Conservation (phyloP, 2,113 vertebrate species). For the Pedetes capensis region DNA sequence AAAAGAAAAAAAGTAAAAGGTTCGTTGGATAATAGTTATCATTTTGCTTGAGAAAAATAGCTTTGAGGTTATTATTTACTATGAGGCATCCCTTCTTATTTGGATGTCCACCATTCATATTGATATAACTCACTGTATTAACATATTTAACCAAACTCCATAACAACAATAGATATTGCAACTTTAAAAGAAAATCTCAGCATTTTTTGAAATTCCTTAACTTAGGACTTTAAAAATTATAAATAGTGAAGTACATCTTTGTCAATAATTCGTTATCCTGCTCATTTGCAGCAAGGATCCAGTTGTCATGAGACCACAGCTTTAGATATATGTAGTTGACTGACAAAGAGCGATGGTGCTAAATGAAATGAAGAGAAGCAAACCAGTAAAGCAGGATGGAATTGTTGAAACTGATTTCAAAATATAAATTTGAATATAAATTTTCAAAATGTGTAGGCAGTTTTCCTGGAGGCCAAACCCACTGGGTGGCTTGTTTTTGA, state of each 20-base stretch:
- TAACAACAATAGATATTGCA: neutral
- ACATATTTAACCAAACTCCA: neutral
- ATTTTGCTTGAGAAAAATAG: neutral
- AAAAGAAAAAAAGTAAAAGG: no score
- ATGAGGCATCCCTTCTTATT: neutral
- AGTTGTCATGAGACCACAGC: rapidly evolving
- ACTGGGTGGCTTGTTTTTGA: constrained; percentile 17
- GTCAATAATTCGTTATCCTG: neutral
- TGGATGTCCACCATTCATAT: neutral
- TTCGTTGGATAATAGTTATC: no score
- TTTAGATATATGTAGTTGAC: neutral
- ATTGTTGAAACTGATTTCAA: neutral
- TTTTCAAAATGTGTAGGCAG: neutral
- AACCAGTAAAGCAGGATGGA: neutral
- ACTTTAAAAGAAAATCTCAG: neutral
- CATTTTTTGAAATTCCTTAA: neutral
- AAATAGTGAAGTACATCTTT: neutral
- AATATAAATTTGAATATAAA: neutral
- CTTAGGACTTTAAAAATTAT: neutral
- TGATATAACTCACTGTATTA: neutral
- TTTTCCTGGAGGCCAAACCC: constrained; percentile 27
- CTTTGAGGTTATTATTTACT: neutral
- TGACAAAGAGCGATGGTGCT: neutral
- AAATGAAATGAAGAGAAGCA: neutral
- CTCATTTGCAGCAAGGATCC: neutral